Evolutionary conservation across 92 coral and sea anemone species (phyloP), one percentile per base, ranked within the genome.

Genomic region (Zoanthus gigantus): DNA sequence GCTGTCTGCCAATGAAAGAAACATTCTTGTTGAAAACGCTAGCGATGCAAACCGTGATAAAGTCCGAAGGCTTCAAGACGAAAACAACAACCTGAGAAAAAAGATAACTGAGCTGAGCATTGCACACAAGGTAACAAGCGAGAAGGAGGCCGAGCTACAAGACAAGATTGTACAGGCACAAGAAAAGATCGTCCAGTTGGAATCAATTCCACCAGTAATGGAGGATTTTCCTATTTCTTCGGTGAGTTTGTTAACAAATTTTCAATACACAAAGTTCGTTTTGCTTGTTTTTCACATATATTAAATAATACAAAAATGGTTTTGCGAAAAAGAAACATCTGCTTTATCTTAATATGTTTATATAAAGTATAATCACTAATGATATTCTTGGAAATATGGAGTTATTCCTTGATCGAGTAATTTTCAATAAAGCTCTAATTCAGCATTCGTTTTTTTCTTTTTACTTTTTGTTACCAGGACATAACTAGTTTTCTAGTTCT

Each of bases 71-170:
- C 93, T 96, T 48, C 96, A 93, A 79, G 99, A 95, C 15, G 99
- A 97, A 65, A 91, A 96, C 86, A 75, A 88, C 57, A 76, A 83
- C 79, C 90, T 97, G 68, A 94, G 92, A 85, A 90, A 93, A 58
- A 94, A 90, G 79, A 83, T 97, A 56, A 93, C 96, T 11, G 98
- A 95, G 83, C 67, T 93, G 83, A 93, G 91, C 86, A 94, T 89
- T 73, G 88, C 94, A 10, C 67, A 83, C 72, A 89, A 87, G 73
- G 88, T 91, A 48, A 92, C 80, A 58, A 94, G 74, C 86, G 97
- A 97, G 71, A 97, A 94, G 88, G 97, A 94, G 68, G 85, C 89
- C 3, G 98, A 95, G n/a, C 95, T 93, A 14, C 95, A 95, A 16
- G 79, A 71, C 48, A 94, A 97, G 80, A 84, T 97, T 31, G 74